phyloP scores from a whole-genome alignment of 2,888 invertebrate species.

The Heliconius ethilla region DNA sequence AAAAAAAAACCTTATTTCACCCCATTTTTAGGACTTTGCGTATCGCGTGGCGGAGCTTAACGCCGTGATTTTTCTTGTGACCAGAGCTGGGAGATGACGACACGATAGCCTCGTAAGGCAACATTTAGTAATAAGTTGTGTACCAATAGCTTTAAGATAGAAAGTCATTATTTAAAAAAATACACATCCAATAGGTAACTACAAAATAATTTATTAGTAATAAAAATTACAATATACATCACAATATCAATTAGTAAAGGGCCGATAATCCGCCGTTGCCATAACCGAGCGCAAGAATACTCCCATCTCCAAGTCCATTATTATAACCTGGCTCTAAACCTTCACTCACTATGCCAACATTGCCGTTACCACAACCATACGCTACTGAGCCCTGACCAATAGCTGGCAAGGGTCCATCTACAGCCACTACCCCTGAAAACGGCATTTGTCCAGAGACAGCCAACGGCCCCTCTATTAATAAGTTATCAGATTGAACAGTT shows the following conservation, averaged over 20 bases:
- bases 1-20: too few relatives aligned
- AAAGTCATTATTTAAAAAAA: neutral
- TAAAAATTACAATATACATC: slow-evolving; percentile 13
- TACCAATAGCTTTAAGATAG: neutral
- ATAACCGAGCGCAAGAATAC: slow-evolving; percentile 9
- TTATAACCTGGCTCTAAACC: slow-evolving; percentile 25
- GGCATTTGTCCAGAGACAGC: slow-evolving; percentile 48
- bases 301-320: slow-evolving; percentile 6
- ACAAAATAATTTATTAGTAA: slow-evolving; percentile 16
- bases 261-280: slow-evolving; percentile 9
- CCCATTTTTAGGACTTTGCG: too few relatives aligned
- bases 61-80: too few relatives aligned
- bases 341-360: slow-evolving; percentile 46
- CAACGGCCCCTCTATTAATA: slow-evolving; percentile 49
- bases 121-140: neutral
- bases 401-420: slow-evolving; percentile 55
- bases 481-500: slow-evolving; percentile 46
- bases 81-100: too few relatives aligned
- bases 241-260: slow-evolving; percentile 16
- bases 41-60: too few relatives aligned
- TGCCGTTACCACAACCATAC: slow-evolving; percentile 47
- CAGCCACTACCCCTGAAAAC: slow-evolving; percentile 50
- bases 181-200: neutral
- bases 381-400: slow-evolving; percentile 52
- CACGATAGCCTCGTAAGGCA: too few relatives aligned